phyloP scores from a whole-genome alignment of 2,888 invertebrate species.

The Ganaspis brasiliensis region DNA sequence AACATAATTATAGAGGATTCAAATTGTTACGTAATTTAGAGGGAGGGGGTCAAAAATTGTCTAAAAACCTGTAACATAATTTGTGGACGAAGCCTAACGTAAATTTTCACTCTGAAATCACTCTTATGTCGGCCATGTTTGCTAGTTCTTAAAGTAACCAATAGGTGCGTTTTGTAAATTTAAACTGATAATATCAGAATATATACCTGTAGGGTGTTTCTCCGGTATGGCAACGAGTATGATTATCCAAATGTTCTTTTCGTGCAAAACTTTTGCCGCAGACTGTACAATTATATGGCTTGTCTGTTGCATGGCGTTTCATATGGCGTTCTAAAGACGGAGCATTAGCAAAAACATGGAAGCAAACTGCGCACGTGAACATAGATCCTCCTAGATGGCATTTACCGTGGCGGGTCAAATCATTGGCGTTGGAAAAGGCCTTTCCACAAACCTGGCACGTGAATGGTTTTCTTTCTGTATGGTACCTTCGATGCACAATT shows the following conservation, averaged over 20 bases:
- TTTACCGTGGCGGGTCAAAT: constrained; percentile 91
- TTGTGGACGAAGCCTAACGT: too few relatives aligned
- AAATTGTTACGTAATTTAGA: too few relatives aligned
- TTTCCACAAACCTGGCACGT: constrained; percentile 91
- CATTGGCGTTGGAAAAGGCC: constrained; percentile 90
- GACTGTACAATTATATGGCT: constrained; percentile 91
- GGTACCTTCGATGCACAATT: constrained; percentile 93
- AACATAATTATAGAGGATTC: too few relatives aligned
- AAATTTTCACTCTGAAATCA: too few relatives aligned
- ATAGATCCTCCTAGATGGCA: constrained; percentile 91
- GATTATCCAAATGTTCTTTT: constrained; percentile 93
- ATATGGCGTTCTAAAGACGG: constrained; percentile 87
- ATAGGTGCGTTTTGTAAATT: too few relatives aligned
- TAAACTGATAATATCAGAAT: not conserved
- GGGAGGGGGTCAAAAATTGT: too few relatives aligned
- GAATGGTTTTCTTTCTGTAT: constrained; percentile 92
- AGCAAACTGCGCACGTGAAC: constrained; percentile 88
- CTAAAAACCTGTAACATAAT: too few relatives aligned
- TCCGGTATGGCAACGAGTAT: constrained; percentile 91
- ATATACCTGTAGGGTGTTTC: constrained; percentile 88
- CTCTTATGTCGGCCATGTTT: too few relatives aligned
- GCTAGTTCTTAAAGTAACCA: too few relatives aligned
- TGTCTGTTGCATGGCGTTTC: constrained; percentile 91
- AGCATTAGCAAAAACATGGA: constrained; percentile 88
- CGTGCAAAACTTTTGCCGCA: constrained; percentile 94